Conservation (phyloP, 1,140 invertebrate genomes). For the Tetranychus cinnabarinus region DNA sequence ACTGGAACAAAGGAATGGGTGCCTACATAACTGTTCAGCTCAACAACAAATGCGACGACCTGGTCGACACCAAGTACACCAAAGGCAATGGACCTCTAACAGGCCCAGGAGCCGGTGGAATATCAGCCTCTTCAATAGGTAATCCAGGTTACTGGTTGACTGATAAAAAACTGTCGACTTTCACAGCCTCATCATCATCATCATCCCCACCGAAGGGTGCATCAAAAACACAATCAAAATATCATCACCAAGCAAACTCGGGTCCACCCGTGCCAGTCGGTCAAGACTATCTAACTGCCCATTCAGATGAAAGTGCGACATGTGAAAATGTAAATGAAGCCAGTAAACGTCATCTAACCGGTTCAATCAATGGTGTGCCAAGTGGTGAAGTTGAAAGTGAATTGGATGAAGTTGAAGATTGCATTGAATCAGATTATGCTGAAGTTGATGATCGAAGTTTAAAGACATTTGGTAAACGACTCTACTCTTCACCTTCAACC, state of each 20-base stretch:
- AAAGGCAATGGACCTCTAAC: background rate
- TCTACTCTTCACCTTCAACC: background rate
- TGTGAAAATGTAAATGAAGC: no score
- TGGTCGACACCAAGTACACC: background rate
- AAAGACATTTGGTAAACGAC: background rate
- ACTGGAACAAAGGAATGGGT: conserved; percentile 17
- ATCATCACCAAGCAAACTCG: no score
- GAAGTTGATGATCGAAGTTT: background rate
- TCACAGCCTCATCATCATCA: no score
- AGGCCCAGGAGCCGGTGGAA: background rate
- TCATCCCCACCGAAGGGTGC: no score
- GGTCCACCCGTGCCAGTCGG: no score
- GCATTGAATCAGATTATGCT: background rate
- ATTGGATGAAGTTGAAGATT: background rate
- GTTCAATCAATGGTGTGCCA: no score
- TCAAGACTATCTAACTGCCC: no score
- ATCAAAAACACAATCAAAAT: no score
- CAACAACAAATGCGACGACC: background rate
- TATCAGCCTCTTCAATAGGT: background rate
- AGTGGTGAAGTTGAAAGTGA: background rate
- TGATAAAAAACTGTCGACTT: no score
- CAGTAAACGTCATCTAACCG: no score
- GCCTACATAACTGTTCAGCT: conserved; percentile 10
- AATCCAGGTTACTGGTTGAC: no score
- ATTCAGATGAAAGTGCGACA: no score